These are phyloP conservation scores for Cyprinodon diabolis DNA, from an alignment of 2,797 vertebrate species.

Conservation along the genomic window DNA sequence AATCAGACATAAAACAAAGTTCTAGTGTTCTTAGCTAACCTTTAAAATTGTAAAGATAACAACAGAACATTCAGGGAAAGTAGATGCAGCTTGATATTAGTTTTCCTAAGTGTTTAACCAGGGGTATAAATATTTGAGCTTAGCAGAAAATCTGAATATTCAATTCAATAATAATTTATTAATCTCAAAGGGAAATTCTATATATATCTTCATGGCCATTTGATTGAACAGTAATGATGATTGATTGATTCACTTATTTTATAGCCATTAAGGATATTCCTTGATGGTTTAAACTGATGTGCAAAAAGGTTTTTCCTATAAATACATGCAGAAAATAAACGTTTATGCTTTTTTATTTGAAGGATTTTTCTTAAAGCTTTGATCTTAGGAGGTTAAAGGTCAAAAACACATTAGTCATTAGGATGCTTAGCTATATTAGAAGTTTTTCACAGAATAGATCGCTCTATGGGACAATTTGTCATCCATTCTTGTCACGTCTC, in stretches of 20 bases:
- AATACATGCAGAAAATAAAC: not conserved
- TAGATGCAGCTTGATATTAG: not conserved
- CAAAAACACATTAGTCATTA: not conserved
- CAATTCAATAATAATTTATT: too few relatives aligned
- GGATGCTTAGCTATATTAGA: not conserved
- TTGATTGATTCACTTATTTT: not conserved
- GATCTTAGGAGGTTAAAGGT: not conserved
- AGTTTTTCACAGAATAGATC: not conserved
- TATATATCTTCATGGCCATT: not conserved
- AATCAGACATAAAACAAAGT: too few relatives aligned
- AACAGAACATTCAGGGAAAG: not conserved
- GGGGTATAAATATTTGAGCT: not conserved
- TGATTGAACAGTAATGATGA: not conserved
- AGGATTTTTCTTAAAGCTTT: not conserved
- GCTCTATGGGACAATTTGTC: not conserved
- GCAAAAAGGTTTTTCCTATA: not conserved
- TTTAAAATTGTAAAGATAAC: not conserved
- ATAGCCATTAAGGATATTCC: not conserved
- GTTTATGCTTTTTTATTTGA: not conserved
- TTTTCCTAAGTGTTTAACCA: not conserved
- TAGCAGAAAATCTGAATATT: not conserved
- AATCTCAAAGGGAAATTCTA: not conserved
- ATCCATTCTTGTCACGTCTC: constrained; percentile 3
- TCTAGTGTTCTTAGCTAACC: not conserved
- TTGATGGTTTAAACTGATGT: not conserved